Percentiles rank a stretch among this genome's conserved stretches.
These are phyloP conservation scores for Melieria picta DNA, from an alignment of 2,888 invertebrate species.

Conservation along the genomic window DNA sequence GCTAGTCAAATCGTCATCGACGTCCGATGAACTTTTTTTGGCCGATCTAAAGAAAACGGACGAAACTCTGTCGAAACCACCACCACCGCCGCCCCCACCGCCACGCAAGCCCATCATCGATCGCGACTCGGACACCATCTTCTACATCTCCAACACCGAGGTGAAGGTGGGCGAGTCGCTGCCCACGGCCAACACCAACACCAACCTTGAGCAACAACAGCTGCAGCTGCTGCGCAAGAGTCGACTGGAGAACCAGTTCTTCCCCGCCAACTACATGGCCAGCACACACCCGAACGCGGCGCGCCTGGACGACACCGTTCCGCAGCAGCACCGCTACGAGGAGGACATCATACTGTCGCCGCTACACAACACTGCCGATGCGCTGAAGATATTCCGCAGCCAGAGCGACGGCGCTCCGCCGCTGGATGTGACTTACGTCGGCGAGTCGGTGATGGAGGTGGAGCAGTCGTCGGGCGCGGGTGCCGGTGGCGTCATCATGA, in stretches of 20 bases:
- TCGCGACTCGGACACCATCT: slow-evolving; percentile 66
- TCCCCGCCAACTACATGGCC: slow-evolving; percentile 60
- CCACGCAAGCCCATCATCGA: slow-evolving; percentile 54
- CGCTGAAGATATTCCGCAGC: slow-evolving; percentile 59
- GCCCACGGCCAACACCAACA: slow-evolving; percentile 52
- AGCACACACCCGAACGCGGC: slow-evolving; percentile 43
- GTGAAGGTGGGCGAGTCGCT: slow-evolving; percentile 65
- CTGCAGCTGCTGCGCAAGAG: slow-evolving; percentile 49
- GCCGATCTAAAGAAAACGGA: slow-evolving; percentile 50
- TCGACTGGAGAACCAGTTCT: slow-evolving; percentile 61
- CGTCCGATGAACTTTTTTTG: slow-evolving; percentile 60
- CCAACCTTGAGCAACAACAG: slow-evolving; percentile 40
- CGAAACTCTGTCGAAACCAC: slow-evolving; percentile 41
- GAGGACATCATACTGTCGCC: slow-evolving; percentile 65
- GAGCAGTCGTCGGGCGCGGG: slow-evolving; percentile 54
- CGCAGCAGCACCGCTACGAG: slow-evolving; percentile 53
- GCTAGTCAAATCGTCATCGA: slow-evolving; percentile 41
- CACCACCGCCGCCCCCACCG: slow-evolving; percentile 53
- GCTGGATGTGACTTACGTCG: slow-evolving; percentile 65
- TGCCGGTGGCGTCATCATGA: slow-evolving; percentile 37
- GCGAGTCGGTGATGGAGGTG: slow-evolving; percentile 65
- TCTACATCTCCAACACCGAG: slow-evolving; percentile 67
- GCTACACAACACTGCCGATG: slow-evolving; percentile 56
- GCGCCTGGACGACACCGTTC: slow-evolving; percentile 11
- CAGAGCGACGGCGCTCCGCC: slow-evolving; percentile 53